These are phyloP conservation scores for Oedothorax gibbosus DNA, from an alignment of 1,140 invertebrate genomes.

Conservation along the genomic window DNA sequence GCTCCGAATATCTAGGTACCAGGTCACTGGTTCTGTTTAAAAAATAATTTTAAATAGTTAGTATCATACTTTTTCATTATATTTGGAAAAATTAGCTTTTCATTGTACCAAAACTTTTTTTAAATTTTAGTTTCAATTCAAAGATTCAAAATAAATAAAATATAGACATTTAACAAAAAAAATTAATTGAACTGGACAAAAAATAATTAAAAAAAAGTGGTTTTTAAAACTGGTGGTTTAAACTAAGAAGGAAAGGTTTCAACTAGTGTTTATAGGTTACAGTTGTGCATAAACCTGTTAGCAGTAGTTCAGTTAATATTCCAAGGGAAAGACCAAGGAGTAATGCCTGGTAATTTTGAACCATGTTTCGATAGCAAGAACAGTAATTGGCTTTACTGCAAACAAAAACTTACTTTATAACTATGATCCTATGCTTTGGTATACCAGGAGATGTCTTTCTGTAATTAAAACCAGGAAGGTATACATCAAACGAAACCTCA, in stretches of 20 bases:
- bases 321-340: too few species aligned
- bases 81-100: not conserved
- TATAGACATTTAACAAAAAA: not conserved
- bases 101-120: too few species aligned
- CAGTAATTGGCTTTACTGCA: not conserved
- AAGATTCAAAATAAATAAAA: too few species aligned
- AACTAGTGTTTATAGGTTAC: too few species aligned
- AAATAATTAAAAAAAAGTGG: too few species aligned
- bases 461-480: slow-evolving; percentile 58
- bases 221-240: too few species aligned
- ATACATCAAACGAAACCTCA: slow-evolving; percentile 64
- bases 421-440: slow-evolving; percentile 65
- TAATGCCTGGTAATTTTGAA: too few species aligned
- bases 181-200: not conserved
- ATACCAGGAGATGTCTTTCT: slow-evolving; percentile 65
- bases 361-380: too few species aligned
- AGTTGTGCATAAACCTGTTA: too few species aligned
- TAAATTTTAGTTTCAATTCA: too few species aligned
- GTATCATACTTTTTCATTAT: not conserved
- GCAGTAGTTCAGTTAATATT: too few species aligned
- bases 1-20: slow-evolving; percentile 61
- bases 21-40: slow-evolving; percentile 59
- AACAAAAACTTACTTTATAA: slow-evolving; percentile 64
- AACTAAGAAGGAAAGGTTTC: too few species aligned
- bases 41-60: slow-evolving; percentile 14